Evolutionary conservation across 23 tunicate species (phyloP).

Genomic region (Phallusia fumigata): DNA sequence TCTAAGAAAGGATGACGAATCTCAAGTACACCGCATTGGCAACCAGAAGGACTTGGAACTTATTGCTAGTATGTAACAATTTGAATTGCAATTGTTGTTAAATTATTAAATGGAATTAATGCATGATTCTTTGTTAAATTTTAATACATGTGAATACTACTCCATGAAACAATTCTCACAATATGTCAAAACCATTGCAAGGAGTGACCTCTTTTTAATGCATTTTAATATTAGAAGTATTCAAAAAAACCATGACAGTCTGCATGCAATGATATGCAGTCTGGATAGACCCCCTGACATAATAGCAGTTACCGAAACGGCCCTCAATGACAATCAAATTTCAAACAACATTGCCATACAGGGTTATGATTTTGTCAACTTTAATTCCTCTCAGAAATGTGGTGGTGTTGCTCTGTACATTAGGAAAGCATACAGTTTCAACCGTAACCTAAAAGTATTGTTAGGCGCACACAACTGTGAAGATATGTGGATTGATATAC

Average conservation of each 20-base stretch:
- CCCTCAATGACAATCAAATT: neutral
- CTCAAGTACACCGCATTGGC: neutral
- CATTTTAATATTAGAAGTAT: neutral
- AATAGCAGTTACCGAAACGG: conserved; percentile 12
- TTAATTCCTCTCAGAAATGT: neutral
- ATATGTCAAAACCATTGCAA: neutral
- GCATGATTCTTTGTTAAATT: too few species aligned
- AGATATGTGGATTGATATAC: neutral
- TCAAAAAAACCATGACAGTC: neutral
- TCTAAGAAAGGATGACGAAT: neutral
- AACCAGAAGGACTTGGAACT: neutral
- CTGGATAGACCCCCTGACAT: neutral
- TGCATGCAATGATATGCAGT: neutral
- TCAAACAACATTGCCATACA: neutral
- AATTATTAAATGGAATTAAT: too few species aligned
- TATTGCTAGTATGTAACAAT: too few species aligned
- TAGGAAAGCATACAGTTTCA: neutral
- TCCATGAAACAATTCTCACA: neutral
- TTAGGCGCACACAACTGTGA: neutral
- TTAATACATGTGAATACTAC: neutral
- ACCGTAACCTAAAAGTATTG: neutral
- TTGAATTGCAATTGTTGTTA: too few species aligned
- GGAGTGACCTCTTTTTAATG: neutral
- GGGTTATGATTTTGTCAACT: neutral
- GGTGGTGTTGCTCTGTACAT: conserved; percentile 20